Percentiles rank a stretch among this genome's conserved stretches.
Conservation (phyloP, 2,888 invertebrate species). For the Noctuana brunneofusca region DNA sequence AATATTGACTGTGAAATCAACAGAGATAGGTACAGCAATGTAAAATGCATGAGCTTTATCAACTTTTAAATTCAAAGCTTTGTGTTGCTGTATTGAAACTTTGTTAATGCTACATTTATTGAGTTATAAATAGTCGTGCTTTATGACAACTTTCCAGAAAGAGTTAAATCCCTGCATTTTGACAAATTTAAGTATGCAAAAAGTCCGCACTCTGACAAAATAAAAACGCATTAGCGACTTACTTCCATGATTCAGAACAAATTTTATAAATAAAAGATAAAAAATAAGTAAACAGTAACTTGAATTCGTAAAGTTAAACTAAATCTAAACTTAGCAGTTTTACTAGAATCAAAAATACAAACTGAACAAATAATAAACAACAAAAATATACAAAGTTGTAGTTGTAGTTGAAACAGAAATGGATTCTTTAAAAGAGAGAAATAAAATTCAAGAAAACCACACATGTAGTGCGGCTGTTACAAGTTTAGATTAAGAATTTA, state of each 20-base stretch:
- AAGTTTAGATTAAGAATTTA: slow-evolving; percentile 34
- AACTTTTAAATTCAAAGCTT: slow-evolving; percentile 8
- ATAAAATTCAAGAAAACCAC: slow-evolving; percentile 17
- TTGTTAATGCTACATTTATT: neutral
- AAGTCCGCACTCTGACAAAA: no score
- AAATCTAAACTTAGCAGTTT: no score
- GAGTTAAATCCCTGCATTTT: no score
- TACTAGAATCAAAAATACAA: neutral
- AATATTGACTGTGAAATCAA: neutral
- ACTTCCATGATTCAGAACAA: neutral
- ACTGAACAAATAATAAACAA: neutral
- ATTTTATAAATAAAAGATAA: neutral
- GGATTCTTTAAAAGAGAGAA: slow-evolving; percentile 21
- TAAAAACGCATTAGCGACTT: no score
- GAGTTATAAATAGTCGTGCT: neutral
- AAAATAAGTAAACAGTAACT: no score
- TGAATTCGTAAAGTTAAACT: no score
- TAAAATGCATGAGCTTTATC: slow-evolving; percentile 1
- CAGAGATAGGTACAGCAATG: neutral
- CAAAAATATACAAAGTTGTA: neutral
- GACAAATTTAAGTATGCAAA: no score
- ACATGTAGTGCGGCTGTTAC: slow-evolving; percentile 29
- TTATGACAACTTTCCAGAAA: neutral
- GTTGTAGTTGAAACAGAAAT: slow-evolving; percentile 17
- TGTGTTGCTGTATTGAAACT: neutral